Base-by-base conservation (phyloP, 1,140 invertebrate genomes). In the Panonychus citri region DNA sequence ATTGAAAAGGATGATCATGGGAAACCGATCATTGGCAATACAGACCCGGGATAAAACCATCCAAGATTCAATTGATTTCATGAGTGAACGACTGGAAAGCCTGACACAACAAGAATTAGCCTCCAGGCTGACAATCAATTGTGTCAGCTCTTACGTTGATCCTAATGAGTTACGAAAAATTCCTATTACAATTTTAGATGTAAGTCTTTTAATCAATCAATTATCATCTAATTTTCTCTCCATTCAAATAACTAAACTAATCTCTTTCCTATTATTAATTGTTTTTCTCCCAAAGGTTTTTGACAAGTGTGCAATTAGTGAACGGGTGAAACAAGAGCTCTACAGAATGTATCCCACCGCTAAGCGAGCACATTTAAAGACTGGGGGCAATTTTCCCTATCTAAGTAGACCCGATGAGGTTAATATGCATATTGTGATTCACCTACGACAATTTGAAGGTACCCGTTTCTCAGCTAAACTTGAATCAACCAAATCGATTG, bases 301-400 rank as follows among this genome's bases (percentile, higher is more conserved):
- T 75, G 86, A 93, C 72, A 80, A 87, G 59, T 83, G 81, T 68
- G 86, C 86, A 4, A 67, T 90, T 30, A 84, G 82, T 55, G 67
- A 76, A 48, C 30, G 62, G 46, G 83, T 74, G 8, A 66, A 81
- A 59, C 83, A 88, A 65, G 82, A 86, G 63, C 71, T 88, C 60
- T 85, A 85, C 65, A 87, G 87, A 69, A 81, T 81, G 65, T 90
- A 89, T 70, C 85, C 85, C 1, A 75, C 81, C 65, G 85, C 85
- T 1, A 87, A 85, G 72, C 64, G 86, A 59, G 86, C 85, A 3
- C 83, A 88, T 70, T 70, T 90, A 17, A 90, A 91, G 67, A 79
- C 74, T 63, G 86, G 86, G 8, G 86, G 86, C 4, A 89, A 90
- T 71, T 93, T 90, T 70, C 86, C 86, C 3, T 91, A 88, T 66